These are phyloP conservation scores for Knipowitschia caucasica DNA, from an alignment of 2,797 vertebrate species.

Conservation along the genomic window DNA sequence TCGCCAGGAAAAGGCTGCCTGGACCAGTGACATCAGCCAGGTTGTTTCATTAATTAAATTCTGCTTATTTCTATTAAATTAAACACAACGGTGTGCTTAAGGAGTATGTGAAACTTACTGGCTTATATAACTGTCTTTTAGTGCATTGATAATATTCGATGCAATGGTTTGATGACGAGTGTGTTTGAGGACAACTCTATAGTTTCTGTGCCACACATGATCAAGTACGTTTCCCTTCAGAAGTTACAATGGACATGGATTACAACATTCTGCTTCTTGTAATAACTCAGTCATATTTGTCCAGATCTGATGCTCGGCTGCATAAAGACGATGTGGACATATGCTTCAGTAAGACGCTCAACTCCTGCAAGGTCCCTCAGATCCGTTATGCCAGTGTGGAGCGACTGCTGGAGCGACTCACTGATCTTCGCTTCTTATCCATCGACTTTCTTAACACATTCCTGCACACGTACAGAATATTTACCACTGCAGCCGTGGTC, in stretches of 20 bases:
- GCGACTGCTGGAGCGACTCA: slow-evolving; percentile 92
- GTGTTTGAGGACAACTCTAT: slow-evolving; percentile 99
- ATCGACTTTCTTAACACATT: slow-evolving; percentile 99
- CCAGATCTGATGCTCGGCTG: slow-evolving; percentile 92
- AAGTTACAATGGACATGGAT: slow-evolving; percentile 27
- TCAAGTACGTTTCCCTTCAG: slow-evolving; percentile 85
- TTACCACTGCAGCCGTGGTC: slow-evolving; percentile 88
- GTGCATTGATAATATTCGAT: slow-evolving; percentile 98
- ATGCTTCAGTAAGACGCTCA: slow-evolving; percentile 99
- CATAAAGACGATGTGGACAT: slow-evolving; percentile 97
- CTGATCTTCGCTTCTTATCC: slow-evolving; percentile 94
- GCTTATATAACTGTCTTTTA: slow-evolving; percentile 50
- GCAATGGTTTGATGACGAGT: slow-evolving; percentile 97
- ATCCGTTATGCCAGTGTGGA: slow-evolving; percentile 96
- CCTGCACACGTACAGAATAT: slow-evolving; percentile 98
- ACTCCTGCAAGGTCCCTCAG: slow-evolving; percentile 98
- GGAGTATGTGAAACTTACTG: background rate
- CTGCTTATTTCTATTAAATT: background rate
- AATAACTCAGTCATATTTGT: slow-evolving; percentile 14
- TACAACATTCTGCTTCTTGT: background rate
- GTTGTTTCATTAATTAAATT: too few species aligned
- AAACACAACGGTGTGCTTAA: background rate
- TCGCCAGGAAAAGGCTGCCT: slow-evolving; percentile 94
- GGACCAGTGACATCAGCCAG: slow-evolving; percentile 99
- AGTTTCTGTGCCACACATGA: slow-evolving; percentile 97